Conservation (phyloP, 2,888 invertebrate species). For the Leucania comma region DNA sequence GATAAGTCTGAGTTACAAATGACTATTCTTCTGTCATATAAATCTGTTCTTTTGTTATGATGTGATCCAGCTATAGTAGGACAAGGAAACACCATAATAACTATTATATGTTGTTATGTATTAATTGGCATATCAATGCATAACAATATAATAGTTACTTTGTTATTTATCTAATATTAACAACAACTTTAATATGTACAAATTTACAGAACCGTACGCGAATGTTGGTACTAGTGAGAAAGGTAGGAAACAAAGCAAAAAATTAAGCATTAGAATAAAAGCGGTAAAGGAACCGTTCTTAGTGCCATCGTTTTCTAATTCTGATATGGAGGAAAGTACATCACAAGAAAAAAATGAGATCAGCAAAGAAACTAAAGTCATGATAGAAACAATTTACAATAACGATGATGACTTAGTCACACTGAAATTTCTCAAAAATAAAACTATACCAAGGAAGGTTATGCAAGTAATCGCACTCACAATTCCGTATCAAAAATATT, state of each 20-base stretch:
- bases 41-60: no score
- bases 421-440: conserved; percentile 72
- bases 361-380: background rate
- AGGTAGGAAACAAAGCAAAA: background rate
- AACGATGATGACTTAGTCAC: conserved; percentile 67
- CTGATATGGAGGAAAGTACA: background rate
- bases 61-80: no score
- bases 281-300: background rate
- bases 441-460: conserved; percentile 67
- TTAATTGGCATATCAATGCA: no score
- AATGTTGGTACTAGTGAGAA: background rate
- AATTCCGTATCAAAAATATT: conserved; percentile 68
- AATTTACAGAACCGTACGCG: background rate
- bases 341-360: background rate
- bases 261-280: background rate
- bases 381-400: conserved; percentile 69
- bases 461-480: conserved; percentile 74
- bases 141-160: no score
- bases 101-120: no score
- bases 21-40: no score
- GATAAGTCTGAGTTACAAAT: no score
- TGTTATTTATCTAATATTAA: no score
- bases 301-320: background rate
- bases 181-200: background rate
- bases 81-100: no score